Evolutionary conservation across 2,797 vertebrate genomes (phyloP).

Genomic region (Xenentodon cancila): DNA sequence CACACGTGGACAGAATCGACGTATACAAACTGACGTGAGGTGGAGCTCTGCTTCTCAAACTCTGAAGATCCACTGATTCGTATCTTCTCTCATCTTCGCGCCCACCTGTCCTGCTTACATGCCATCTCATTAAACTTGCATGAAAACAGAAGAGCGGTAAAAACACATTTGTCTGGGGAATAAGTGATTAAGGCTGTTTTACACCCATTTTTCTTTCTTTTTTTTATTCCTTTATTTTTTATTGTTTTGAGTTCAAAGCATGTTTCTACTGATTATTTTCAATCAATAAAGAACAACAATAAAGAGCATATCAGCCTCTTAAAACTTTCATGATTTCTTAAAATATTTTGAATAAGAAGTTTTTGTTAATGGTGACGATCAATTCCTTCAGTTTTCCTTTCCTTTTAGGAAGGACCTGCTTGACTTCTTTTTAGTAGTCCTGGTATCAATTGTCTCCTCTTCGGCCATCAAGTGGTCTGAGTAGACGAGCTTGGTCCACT

Average conservation of each 20-base stretch:
- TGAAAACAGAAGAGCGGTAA: slow-evolving; percentile 71
- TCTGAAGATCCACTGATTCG: slow-evolving; percentile 39
- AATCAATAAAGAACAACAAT: slow-evolving; percentile 89
- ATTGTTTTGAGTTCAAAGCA: slow-evolving; percentile 90
- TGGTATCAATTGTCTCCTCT: no score
- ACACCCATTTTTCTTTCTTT: slow-evolving; percentile 41
- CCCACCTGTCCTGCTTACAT: slow-evolving; percentile 47
- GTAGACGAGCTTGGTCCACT: no score
- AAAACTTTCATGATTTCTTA: slow-evolving; percentile 5
- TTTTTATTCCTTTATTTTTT: slow-evolving; percentile 57
- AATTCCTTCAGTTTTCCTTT: no score
- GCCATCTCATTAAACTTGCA: slow-evolving; percentile 68
- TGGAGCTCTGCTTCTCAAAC: slow-evolving; percentile 38
- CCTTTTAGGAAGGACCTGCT: no score
- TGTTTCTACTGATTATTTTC: slow-evolving; percentile 91
- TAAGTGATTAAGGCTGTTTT: slow-evolving; percentile 82
- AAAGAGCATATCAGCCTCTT: slow-evolving; percentile 78
- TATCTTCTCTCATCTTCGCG: slow-evolving; percentile 40
- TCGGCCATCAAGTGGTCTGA: no score
- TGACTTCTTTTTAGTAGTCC: no score
- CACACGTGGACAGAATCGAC: slow-evolving; percentile 32
- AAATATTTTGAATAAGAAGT: not conserved
- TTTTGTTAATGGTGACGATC: no score
- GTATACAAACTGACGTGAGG: slow-evolving; percentile 17
- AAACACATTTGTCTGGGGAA: slow-evolving; percentile 76